Conservation (phyloP, 2,797 vertebrate genomes). For the Lophius americanus region DNA sequence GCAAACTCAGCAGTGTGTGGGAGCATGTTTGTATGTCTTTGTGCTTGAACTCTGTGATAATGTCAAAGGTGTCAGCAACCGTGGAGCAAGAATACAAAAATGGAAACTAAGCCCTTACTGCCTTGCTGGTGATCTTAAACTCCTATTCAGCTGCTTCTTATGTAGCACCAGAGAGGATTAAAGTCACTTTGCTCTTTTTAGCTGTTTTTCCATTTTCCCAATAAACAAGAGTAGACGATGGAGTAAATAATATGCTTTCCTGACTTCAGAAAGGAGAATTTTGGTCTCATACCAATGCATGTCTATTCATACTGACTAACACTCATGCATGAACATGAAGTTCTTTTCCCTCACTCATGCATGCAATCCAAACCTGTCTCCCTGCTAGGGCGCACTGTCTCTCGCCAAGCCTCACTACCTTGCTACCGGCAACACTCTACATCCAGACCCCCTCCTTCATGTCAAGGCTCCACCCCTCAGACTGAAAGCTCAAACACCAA, state of each 20-base stretch:
- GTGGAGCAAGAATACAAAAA: constrained; percentile 53
- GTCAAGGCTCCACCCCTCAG: constrained; percentile 55
- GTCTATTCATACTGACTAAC: constrained; percentile 14
- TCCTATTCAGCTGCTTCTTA: constrained; percentile 51
- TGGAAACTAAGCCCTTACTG: constrained; percentile 54
- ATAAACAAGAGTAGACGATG: constrained; percentile 15
- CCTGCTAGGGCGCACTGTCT: constrained; percentile 80
- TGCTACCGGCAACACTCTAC: constrained; percentile 79
- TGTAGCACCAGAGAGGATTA: constrained; percentile 49
- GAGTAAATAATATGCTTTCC: constrained; percentile 8
- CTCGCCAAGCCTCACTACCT: constrained; percentile 74
- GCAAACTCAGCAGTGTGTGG: constrained; percentile 53
- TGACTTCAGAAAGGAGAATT: neutral
- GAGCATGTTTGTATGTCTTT: constrained; percentile 7
- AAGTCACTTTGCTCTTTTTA: constrained; percentile 24
- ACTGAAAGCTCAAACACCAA: constrained; percentile 67
- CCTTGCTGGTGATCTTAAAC: constrained; percentile 56
- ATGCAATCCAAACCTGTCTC: constrained; percentile 66
- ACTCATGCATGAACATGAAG: constrained; percentile 20
- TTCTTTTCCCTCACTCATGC: constrained; percentile 40
- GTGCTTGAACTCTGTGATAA: constrained; percentile 52
- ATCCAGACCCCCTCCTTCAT: constrained; percentile 73
- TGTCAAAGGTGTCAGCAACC: constrained; percentile 67
- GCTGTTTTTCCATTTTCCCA: constrained; percentile 16
- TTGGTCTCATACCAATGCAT: neutral